Evolutionary conservation across 2,797 vertebrate genomes (phyloP), one percentile per base, ranked within the genome.

Genomic region (Halcyon leucocephala): DNA sequence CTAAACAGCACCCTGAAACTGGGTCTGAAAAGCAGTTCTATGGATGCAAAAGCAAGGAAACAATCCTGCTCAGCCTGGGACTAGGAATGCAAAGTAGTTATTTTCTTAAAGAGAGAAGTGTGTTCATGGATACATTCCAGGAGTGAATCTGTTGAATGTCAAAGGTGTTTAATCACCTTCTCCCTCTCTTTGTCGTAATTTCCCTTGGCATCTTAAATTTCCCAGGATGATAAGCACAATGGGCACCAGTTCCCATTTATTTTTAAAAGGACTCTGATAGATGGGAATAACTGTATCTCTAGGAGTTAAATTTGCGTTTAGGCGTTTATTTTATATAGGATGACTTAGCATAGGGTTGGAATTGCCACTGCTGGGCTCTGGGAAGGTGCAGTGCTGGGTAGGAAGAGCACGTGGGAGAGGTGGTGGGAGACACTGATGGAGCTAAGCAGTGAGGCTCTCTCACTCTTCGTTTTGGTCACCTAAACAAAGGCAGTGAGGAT

Each of bases 61-160:
- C 10, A 66, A 67, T 54, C 31, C 25, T 49, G 10, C 31, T 80
- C 19, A 71, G 28, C 29, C 17, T 67, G 3, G 17, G 39, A 42
- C 4, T 24, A 42, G 28, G 44, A 92, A 64, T 61, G 7, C 5
- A 67, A 35, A 71, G 20, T 57, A 71, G 81, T 90, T 90, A 29
- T 86, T 80, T 80, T 94, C 25, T 29, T 83, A 57, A 86, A 49
- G 29, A 74, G 57, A 70, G 8, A 82, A 80, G 64, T 8, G 7
- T 64, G 41, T 80, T 89, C 3, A 3, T 41, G 57, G 29, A 48
- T 33, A 33, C 6, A 31, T 57, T 80, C 31, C 60, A 73, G 31
- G 28, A 86, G 6, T 31, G 24, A 73, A 60, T 60, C 52, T 84
- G 51, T 55, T 70, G 33, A 71, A 62, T 54, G 13, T 28, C 41